These are phyloP conservation scores for Ibidorhyncha struthersii DNA, from an alignment of 2,113 vertebrate genomes.

Conservation along the genomic window DNA sequence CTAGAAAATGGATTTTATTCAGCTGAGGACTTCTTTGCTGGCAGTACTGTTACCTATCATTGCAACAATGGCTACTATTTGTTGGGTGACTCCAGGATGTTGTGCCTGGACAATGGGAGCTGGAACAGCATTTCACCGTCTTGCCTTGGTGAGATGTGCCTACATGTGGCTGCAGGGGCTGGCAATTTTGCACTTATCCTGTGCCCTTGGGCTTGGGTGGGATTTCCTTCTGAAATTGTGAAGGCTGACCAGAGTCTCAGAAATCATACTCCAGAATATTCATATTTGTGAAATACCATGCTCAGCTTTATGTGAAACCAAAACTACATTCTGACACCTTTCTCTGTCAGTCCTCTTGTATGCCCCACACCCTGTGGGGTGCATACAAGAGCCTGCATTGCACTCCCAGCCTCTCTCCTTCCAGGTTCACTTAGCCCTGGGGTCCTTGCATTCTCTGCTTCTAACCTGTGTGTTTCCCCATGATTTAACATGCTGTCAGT, in stretches of 20 bases:
- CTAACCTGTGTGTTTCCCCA: background rate
- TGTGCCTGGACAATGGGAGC: slow-evolving; percentile 88
- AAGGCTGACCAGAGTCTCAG: background rate
- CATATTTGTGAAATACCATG: background rate
- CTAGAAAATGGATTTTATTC: slow-evolving; percentile 89
- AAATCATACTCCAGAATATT: background rate
- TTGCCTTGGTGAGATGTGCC: slow-evolving; percentile 85
- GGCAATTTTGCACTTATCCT: background rate
- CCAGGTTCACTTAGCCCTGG: background rate
- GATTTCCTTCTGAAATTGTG: background rate
- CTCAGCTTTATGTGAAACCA: background rate
- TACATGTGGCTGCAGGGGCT: background rate
- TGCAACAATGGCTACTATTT: slow-evolving; percentile 93
- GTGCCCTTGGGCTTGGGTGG: background rate
- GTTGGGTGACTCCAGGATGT: slow-evolving; percentile 89
- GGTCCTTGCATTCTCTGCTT: background rate
- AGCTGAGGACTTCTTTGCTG: slow-evolving; percentile 86
- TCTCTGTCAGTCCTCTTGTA: background rate
- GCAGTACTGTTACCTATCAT: slow-evolving; percentile 87
- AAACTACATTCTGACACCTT: background rate
- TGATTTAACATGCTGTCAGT: background rate
- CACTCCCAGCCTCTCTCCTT: background rate
- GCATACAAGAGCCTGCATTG: background rate
- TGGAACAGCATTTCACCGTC: slow-evolving; percentile 89
- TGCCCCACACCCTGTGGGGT: background rate